phyloP scores from a whole-genome alignment of 2,888 invertebrate species.

The Drosophila koepferae region DNA sequence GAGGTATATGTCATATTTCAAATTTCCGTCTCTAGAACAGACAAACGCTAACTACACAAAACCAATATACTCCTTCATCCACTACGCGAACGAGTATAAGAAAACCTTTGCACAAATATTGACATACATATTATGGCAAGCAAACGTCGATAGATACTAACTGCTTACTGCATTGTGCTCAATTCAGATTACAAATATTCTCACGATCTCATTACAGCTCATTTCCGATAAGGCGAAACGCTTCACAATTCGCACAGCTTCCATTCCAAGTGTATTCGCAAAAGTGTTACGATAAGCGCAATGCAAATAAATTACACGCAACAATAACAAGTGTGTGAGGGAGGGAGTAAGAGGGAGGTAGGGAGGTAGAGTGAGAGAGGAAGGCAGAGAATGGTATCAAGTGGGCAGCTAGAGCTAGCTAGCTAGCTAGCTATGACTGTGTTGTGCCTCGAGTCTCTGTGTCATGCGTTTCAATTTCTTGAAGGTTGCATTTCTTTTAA shows the following conservation, averaged over 20 bases:
- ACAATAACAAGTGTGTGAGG: not conserved
- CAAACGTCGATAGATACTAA: not conserved
- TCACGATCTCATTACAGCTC: constrained; percentile 65
- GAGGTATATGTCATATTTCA: no score
- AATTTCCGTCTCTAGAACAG: no score
- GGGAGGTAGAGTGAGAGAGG: constrained; percentile 7
- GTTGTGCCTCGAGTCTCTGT: constrained; percentile 35
- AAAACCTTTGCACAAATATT: constrained; percentile 6
- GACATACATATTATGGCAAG: not conserved
- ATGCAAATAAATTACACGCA: constrained; percentile 17
- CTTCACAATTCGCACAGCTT: constrained; percentile 44
- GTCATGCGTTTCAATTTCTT: constrained; percentile 73
- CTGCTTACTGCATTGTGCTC: not conserved
- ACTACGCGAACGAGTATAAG: not conserved
- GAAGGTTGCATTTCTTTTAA: constrained; percentile 70
- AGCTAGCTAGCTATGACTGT: constrained; percentile 20
- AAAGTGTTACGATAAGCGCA: constrained; percentile 46
- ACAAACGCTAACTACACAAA: not conserved
- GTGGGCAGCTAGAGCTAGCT: constrained; percentile 2
- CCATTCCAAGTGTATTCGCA: constrained; percentile 32
- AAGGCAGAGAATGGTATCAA: constrained; percentile 39
- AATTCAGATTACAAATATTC: constrained; percentile 42
- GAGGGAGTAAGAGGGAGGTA: not conserved
- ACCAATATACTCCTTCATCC: not conserved
- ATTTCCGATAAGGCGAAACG: constrained; percentile 56